A percentile compares a stretch with the other conserved stretches of the same genome.
These are phyloP conservation scores for Dioctria rufipes DNA, from an alignment of 2,888 invertebrate species.

Conservation along the genomic window DNA sequence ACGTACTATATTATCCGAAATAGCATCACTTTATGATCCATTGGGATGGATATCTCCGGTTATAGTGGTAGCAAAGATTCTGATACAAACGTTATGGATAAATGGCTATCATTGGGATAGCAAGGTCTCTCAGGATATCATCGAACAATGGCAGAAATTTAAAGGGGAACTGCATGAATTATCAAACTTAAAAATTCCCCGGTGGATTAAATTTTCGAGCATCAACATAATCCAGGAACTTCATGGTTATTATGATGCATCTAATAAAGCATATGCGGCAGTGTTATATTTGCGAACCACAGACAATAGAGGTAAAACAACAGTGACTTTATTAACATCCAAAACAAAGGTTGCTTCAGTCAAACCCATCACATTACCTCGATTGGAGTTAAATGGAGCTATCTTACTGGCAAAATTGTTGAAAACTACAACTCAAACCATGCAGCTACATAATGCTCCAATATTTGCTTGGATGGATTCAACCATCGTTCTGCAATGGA, in stretches of 20 bases:
- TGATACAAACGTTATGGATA: too few relatives aligned
- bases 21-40: slow-evolving; percentile 13
- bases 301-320: too few relatives aligned
- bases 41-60: too few relatives aligned
- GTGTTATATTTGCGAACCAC: too few relatives aligned
- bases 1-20: slow-evolving; percentile 24
- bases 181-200: background rate
- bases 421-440: background rate
- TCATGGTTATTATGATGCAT: too few relatives aligned
- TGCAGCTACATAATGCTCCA: background rate
- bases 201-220: background rate
- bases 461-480: background rate
- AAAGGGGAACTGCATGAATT: background rate
- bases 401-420: background rate
- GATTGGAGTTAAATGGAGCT: too few relatives aligned
- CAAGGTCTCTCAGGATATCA: too few relatives aligned
- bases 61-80: too few relatives aligned
- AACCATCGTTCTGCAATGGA: background rate
- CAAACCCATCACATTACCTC: background rate
- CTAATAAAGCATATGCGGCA: too few relatives aligned
- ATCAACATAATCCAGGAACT: background rate
- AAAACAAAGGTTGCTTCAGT: background rate
- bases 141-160: too few relatives aligned
- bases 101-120: too few relatives aligned
- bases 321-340: background rate